Base-by-base conservation (phyloP, 2,888 invertebrate species). In the Phengaris arion region DNA sequence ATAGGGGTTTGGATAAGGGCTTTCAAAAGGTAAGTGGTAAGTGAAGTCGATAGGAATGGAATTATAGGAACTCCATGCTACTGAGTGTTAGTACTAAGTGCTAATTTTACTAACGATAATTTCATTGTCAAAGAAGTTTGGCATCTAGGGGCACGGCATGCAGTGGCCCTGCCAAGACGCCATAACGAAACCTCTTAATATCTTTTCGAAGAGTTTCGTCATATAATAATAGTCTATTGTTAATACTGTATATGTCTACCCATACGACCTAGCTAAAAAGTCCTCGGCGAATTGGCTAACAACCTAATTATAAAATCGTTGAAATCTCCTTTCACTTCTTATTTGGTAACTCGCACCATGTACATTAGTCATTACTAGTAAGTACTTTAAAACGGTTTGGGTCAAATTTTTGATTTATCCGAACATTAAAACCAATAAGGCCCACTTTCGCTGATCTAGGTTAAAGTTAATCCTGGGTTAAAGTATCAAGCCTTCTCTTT, bases 251-350 rank as follows among this genome's bases (percentile, higher is more conserved):
- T 22, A 10, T 9, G 22, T 59, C 9, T 59, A 22, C 35, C 35
- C 59, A 8, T 15, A 57, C 59, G 10, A 22, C 59, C 59, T 10
- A 59, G 22, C 1, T 64, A 22, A 64, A 48, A 64, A 12, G 64
- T 35, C 22, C 64, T 64, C 64, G 35, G 15, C 2, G 35, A 64
- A 64, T 64, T 59, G 22, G 59, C 22, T 59, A 59, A 64, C 35
- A 45, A 52, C 12, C 64, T 64, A 45, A 64, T 64, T 64, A 45
- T 35, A 64, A 64, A 64, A 64, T 64, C 35, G 64, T 45, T 64
- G 12, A 2, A 12, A 45, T 64, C 64, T 64, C 64, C 64, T 35
- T 64, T 64, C 64, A 64, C 64, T 64, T 64, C 64, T 64, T 45
- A 64, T 45, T 35, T 64, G 35, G 64, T 64, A 64, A 64, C 64